A percentile compares a stretch with the other conserved stretches of the same genome.
phyloP scores from a whole-genome alignment of 2,888 invertebrate genomes.

The Chorisops tibialis region DNA sequence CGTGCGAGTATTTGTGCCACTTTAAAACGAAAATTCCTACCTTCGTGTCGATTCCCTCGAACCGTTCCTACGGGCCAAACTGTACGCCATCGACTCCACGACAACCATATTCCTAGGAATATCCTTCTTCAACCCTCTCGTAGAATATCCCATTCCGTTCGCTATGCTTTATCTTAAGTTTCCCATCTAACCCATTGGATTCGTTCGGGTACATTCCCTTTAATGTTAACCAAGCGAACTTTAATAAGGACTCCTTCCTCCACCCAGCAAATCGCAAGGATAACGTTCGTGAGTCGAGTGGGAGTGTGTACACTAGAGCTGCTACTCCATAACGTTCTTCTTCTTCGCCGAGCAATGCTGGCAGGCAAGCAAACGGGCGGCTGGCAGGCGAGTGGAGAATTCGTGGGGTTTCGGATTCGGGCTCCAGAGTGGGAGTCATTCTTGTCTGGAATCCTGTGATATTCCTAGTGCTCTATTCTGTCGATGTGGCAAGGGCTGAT shows the following conservation, averaged over 20 bases:
- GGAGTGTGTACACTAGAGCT: too few species aligned
- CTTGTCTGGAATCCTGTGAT: slow-evolving; percentile 7
- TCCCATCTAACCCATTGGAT: neutral
- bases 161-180: slow-evolving; percentile 1
- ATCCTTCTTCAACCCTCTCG: neutral
- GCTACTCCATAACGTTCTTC: too few species aligned
- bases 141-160: neutral
- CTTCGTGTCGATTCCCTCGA: neutral
- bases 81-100: neutral
- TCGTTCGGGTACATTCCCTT: neutral
- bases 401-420: too few species aligned
- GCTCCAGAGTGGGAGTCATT: neutral
- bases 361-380: neutral
- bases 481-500: neutral
- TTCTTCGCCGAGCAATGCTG: too few species aligned
- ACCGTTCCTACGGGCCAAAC: too few species aligned
- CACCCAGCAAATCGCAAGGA: too few species aligned
- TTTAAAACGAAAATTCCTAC: neutral
- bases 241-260: neutral
- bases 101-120: neutral
- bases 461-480: neutral
- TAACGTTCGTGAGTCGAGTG: too few species aligned
- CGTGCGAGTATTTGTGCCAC: neutral
- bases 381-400: neutral
- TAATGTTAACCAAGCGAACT: neutral